Conservation (phyloP, 2,113 vertebrate genomes). For the Merops nubicus region DNA sequence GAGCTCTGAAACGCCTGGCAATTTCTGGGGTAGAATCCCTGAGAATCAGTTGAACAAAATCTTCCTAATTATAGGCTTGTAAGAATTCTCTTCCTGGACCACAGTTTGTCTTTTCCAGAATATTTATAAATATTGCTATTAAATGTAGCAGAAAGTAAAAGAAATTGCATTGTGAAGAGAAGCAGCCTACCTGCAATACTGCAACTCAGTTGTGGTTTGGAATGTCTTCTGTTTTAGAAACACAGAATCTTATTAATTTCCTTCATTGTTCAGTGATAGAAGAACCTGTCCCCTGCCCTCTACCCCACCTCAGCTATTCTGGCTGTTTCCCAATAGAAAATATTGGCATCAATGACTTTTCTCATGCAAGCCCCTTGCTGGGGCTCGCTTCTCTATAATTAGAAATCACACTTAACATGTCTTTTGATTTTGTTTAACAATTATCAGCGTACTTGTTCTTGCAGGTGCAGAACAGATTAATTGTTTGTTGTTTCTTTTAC, state of each 20-base stretch:
- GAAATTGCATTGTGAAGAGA: not conserved
- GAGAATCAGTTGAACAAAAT: not conserved
- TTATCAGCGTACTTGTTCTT: not conserved
- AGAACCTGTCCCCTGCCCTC: not conserved
- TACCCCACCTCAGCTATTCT: fast-evolving
- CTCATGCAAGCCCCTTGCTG: not conserved
- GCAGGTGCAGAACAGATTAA: not conserved
- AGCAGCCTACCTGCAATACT: not conserved
- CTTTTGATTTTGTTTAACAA: not conserved
- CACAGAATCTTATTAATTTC: not conserved
- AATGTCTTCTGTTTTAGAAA: not conserved
- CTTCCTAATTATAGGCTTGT: not conserved
- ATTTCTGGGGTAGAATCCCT: not conserved
- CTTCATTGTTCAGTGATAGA: not conserved
- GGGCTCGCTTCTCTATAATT: not conserved
- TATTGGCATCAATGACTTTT: not conserved
- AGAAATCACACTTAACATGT: fast-evolving
- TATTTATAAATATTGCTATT: not conserved
- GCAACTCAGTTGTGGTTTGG: not conserved
- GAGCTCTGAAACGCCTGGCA: not conserved
- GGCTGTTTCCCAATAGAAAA: not conserved
- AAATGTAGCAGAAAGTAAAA: not conserved
- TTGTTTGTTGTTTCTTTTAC: not conserved
- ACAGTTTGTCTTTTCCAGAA: not conserved
- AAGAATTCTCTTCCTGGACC: not conserved